Base-by-base conservation (phyloP, 2,888 invertebrate genomes). In the Arenicola marina region DNA sequence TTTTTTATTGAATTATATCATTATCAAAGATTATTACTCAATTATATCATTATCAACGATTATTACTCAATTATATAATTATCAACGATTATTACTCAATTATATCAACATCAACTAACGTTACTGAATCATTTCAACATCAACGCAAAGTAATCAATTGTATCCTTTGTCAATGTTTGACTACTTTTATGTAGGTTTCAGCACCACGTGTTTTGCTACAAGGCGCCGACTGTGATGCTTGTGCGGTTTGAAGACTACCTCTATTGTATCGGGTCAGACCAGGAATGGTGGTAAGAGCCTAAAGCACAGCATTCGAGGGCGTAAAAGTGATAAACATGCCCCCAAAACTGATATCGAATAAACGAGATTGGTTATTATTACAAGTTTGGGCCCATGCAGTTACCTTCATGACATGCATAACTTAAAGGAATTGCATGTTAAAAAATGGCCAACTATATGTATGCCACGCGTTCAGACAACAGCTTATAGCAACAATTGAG, bases 161-260 rank as follows among this genome's bases (percentile, higher is more conserved):
- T n/a, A n/a, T n/a, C n/a, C n/a, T n/a, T n/a, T n/a, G n/a, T n/a
- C n/a, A n/a, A n/a, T n/a, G n/a, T 15, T 18, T 38, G 38, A 38
- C 38, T 15, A 15, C 18, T 43, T 62, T n/a, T 60, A 67, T 69
- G 3, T 70, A 85, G 86, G 70, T 94, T 95, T 84, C 85, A 92
- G 73, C 92, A 93, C 79, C 94, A 95, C 85, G 91, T 94, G 2
- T 87, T 93, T 26, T 88, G 89, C 11, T 93, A 93, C 84, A 87
- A 85, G 63, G 87, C 87, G 0, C 87, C 88, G 0, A 87, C 87
- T 0, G 75, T 88, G n/a, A 81, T 86, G 38, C 84, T 88, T 62
- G 72, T 88, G 24, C 82, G 84, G 51, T 87, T 86, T 34, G 86
- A 86, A 43, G 86, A 87, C 48, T 87, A 90, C 67, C 87, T 90